Evolutionary conservation across 2,797 vertebrate species (phyloP), one percentile per base, ranked within the genome.

Genomic region (Pogoniulus pusillus): DNA sequence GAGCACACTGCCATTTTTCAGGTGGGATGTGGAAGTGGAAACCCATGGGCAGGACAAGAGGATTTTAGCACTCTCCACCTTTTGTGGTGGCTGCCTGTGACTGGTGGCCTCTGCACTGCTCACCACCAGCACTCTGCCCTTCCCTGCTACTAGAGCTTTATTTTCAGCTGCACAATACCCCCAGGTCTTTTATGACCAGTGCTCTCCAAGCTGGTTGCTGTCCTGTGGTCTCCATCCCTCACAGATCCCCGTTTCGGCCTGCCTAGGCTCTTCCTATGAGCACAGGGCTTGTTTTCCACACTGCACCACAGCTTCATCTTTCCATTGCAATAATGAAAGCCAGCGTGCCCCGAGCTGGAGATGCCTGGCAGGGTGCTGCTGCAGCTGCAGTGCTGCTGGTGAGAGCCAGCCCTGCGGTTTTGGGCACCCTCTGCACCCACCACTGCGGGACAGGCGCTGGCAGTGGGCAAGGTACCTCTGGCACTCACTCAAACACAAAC

Each of bases 381-480:
- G 81, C 11, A 53, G 76, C 49, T 68, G 71, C 43, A 41, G 57
- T 12, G 49, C n/a, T 72, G 47, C 58, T 53, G 58, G 8, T 17
- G 30, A 39, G 51, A 41, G 41, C 15, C 41, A 41, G 41, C 53
- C 60, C 39, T 35, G 47, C 2, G 19, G 10, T 85, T 85, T 14
- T 4, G 16, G 64, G 63, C 34, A 89, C 11, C 16, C 68, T 58
- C 73, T 54, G 73, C 37, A 45, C 35, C 37, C 65, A 58, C 18
- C 0, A 0, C 54, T 37, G 62, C 0, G 3, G 68, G 34, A 39
- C 55, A 49, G 27, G 57, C 19, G 32, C 15, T 3, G 30, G 19
- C 64, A 68, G 32, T 1, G 3, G 65, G 14, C 30, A 24, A 30
- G 29, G 72, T 29, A 69, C 18, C 47, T n/a, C 63, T 9, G 0